Conservation (phyloP, 2,888 invertebrate genomes). For the Ophonus ardosiacus region DNA sequence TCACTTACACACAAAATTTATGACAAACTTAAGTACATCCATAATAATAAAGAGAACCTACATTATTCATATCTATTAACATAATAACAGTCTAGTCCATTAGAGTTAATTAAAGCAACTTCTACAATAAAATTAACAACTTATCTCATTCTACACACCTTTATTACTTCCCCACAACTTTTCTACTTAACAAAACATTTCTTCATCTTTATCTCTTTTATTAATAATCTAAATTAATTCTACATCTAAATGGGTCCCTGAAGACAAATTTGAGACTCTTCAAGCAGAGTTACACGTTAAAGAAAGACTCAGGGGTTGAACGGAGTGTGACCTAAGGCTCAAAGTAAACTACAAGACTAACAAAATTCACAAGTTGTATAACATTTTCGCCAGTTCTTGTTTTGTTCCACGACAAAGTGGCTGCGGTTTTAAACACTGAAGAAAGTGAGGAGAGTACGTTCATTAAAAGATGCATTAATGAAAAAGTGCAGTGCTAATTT, state of each 20-base stretch:
- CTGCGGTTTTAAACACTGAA: slow-evolving; percentile 21
- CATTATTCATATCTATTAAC: no score
- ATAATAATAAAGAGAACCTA: no score
- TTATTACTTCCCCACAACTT: background rate
- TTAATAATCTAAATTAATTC: background rate
- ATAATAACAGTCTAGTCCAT: background rate
- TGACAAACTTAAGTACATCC: no score
- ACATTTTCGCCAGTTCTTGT: slow-evolving; percentile 32
- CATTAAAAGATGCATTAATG: background rate
- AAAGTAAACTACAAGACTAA: slow-evolving; percentile 4
- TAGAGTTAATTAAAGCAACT: background rate
- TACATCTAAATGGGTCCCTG: background rate
- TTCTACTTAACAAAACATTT: background rate
- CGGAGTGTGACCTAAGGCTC: background rate
- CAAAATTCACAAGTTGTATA: slow-evolving; percentile 33
- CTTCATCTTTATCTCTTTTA: background rate
- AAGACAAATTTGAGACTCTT: background rate
- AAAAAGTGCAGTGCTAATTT: background rate
- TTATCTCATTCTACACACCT: background rate
- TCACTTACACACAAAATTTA: no score
- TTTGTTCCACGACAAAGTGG: slow-evolving; percentile 5
- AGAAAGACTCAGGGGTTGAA: background rate
- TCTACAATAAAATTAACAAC: background rate
- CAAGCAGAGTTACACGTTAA: background rate
- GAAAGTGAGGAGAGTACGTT: background rate